Conservation (phyloP, 64 coral and sea anemone genomes). For the Montipora cactus region DNA sequence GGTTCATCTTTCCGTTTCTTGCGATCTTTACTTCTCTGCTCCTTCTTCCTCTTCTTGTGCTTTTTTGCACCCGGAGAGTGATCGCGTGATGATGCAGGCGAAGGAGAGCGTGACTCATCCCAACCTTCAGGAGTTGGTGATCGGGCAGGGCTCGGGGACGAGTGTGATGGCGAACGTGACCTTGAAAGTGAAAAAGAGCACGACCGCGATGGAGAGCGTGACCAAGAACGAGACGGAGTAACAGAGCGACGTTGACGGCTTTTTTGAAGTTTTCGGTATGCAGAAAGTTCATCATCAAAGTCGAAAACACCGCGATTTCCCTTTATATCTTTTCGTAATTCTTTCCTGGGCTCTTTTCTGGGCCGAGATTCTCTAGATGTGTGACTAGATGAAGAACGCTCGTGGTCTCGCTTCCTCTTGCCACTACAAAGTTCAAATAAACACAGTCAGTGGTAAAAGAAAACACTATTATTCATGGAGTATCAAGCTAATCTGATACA, state of each 20-base stretch:
- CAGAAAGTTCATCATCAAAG: slow-evolving; percentile 72
- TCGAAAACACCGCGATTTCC: slow-evolving; percentile 2
- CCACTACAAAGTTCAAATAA: not conserved
- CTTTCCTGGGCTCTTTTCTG: slow-evolving; percentile 37
- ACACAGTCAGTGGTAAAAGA: not conserved
- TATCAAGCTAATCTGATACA: too few relatives aligned
- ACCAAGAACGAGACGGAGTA: slow-evolving; percentile 44
- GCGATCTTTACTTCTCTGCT: slow-evolving; percentile 54
- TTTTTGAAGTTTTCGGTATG: slow-evolving; percentile 60
- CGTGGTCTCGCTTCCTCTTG: slow-evolving; percentile 43
- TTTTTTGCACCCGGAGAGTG: slow-evolving; percentile 46
- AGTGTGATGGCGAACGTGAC: slow-evolving; percentile 55
- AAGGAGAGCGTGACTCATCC: slow-evolving; percentile 72
- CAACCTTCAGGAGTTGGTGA: slow-evolving; percentile 74
- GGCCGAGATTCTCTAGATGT: slow-evolving; percentile 7
- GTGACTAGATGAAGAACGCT: not conserved
- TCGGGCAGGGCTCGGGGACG: slow-evolving; percentile 49
- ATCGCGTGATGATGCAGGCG: slow-evolving; percentile 25
- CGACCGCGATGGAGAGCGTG: slow-evolving; percentile 43
- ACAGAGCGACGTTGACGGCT: slow-evolving; percentile 48
- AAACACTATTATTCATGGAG: too few relatives aligned
- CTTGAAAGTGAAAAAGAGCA: slow-evolving; percentile 43
- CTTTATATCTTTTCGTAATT: slow-evolving; percentile 21
- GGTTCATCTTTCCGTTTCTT: slow-evolving; percentile 44
- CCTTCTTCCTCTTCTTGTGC: slow-evolving; percentile 67